Conservation (phyloP, 2,113 vertebrate genomes). For the Malurus melanocephalus region DNA sequence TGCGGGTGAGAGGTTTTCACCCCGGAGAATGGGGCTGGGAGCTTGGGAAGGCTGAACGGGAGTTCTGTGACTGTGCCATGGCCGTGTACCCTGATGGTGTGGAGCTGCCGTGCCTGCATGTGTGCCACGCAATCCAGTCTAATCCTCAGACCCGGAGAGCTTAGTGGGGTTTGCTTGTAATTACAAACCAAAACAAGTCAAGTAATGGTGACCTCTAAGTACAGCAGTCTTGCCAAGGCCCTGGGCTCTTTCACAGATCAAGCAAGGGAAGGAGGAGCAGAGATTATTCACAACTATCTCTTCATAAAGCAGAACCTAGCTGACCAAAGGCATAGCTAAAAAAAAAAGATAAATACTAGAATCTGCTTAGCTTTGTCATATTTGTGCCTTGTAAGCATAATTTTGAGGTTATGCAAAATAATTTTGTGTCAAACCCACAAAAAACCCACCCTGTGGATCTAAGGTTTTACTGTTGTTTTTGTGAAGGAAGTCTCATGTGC, state of each 20-base stretch:
- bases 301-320: not conserved
- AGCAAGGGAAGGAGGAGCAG: not conserved
- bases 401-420: constrained; percentile 29
- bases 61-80: not conserved
- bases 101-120: not conserved
- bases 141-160: not conserved
- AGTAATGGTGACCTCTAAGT: not conserved
- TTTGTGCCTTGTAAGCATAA: constrained; percentile 14
- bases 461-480: constrained; percentile 25
- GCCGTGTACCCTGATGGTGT: accelerated
- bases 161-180: not conserved
- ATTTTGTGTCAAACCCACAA: not conserved
- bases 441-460: not conserved
- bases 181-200: not conserved
- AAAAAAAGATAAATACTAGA: not conserved
- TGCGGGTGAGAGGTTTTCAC: not conserved
- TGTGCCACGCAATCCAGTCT: not conserved
- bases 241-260: not conserved
- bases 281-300: not conserved
- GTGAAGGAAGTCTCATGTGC: not conserved
- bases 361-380: constrained; percentile 20
- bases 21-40: accelerated
- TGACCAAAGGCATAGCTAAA: not conserved
- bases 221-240: not conserved
- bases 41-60: not conserved